Conservation (phyloP, 2,113 vertebrate species). For the Melanocharis versteri region DNA sequence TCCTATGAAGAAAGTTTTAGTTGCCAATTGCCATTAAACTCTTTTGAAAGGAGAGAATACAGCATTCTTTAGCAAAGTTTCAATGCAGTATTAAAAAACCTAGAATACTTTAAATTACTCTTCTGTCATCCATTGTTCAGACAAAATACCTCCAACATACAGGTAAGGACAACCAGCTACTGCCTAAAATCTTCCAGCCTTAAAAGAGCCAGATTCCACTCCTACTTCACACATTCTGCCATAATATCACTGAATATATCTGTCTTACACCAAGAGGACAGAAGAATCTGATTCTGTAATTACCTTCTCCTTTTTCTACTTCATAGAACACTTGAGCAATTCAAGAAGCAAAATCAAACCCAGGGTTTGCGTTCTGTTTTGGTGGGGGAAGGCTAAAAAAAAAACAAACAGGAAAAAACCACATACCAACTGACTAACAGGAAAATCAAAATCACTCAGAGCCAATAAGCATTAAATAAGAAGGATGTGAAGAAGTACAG, state of each 20-base stretch:
- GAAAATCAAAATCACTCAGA: neutral
- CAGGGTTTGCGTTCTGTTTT: neutral
- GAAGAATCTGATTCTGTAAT: neutral
- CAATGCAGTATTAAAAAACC: neutral
- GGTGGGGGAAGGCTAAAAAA: neutral
- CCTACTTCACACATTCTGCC: neutral
- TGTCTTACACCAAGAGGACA: neutral
- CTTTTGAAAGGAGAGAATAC: neutral
- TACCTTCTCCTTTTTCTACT: neutral
- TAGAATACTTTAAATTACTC: neutral
- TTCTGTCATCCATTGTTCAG: neutral
- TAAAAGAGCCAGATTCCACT: neutral
- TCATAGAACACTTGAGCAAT: neutral
- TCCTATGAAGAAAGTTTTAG: neutral
- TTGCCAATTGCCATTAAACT: neutral
- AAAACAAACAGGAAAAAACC: accelerated
- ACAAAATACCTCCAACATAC: neutral
- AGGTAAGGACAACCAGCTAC: neutral
- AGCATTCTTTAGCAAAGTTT: neutral
- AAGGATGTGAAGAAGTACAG: neutral
- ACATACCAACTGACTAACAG: neutral
- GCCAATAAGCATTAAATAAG: neutral
- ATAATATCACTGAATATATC: neutral
- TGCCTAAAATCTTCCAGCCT: neutral
- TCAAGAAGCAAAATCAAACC: neutral